Evolutionary conservation across 2,888 invertebrate genomes (phyloP).

Genomic region (Galerucella calmariensis): DNA sequence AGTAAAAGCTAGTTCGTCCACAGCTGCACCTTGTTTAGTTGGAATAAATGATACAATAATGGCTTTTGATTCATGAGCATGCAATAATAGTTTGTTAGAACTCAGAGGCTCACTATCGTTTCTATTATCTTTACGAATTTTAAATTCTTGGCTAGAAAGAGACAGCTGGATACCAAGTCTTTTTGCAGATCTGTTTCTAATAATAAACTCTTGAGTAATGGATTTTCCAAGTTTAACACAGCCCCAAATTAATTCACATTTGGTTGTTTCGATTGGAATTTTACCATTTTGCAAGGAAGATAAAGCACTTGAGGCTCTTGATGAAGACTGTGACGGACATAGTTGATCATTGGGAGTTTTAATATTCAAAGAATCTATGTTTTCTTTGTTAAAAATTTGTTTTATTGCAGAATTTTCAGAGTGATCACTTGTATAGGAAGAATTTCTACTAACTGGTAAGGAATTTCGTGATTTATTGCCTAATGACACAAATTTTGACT

Average conservation of each 20-base stretch:
- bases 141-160: constrained; percentile 67
- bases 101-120: constrained; percentile 60
- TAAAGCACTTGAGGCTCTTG: constrained; percentile 58
- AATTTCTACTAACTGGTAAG: constrained; percentile 48
- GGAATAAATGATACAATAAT: constrained; percentile 70
- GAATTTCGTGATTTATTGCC: constrained; percentile 26
- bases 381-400: constrained; percentile 47
- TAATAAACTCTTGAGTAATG: constrained; percentile 67
- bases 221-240: constrained; percentile 69
- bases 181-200: constrained; percentile 70
- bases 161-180: constrained; percentile 69
- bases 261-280: constrained; percentile 69
- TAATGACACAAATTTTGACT: constrained; percentile 5
- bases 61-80: constrained; percentile 70
- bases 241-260: constrained; percentile 71
- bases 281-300: constrained; percentile 60
- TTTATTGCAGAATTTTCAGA: constrained; percentile 49
- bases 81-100: constrained; percentile 63
- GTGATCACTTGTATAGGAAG: constrained; percentile 49
- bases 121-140: constrained; percentile 58
- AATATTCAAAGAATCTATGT: constrained; percentile 35
- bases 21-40: constrained; percentile 67
- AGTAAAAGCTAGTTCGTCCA: constrained; percentile 69
- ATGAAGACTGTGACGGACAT: constrained; percentile 39
- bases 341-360: background rate